Evolutionary conservation across 2,797 vertebrate genomes (phyloP).

Genomic region (Neomorphus geoffroyi): DNA sequence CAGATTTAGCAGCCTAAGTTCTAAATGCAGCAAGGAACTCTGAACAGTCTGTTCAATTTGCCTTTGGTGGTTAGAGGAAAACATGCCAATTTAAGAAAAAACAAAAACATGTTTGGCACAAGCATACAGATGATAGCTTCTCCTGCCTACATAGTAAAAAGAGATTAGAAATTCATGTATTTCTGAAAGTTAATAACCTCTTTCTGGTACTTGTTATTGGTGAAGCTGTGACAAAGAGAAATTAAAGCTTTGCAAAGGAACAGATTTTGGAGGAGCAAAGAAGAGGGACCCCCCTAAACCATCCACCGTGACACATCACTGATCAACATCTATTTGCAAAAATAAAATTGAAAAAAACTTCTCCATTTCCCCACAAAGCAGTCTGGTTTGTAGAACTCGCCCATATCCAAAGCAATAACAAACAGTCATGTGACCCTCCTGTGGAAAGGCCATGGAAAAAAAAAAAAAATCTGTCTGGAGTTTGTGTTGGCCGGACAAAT

Average conservation of each 20-base stretch:
- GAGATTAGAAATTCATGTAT: background rate
- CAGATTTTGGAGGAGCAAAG: background rate
- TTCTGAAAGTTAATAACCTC: background rate
- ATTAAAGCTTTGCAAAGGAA: background rate
- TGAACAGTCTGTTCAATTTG: background rate
- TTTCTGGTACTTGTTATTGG: background rate
- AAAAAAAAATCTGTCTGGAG: background rate
- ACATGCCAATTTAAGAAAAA: background rate
- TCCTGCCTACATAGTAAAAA: background rate
- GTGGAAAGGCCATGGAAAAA: background rate
- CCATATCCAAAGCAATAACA: slow-evolving; percentile 21
- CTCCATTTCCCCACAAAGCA: slow-evolving; percentile 38
- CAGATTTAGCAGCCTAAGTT: background rate
- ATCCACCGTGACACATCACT: background rate
- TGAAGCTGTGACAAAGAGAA: background rate
- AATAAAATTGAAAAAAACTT: slow-evolving; percentile 27
- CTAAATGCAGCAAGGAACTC: background rate
- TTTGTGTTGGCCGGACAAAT: slow-evolving; percentile 58
- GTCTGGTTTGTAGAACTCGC: slow-evolving; percentile 7
- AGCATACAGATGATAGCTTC: background rate
- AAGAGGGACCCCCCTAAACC: background rate
- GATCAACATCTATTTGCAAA: background rate
- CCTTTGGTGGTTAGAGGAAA: background rate
- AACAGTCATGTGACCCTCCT: background rate
- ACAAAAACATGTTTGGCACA: background rate